Base-by-base conservation (phyloP, 2,888 invertebrate genomes). In the Villa cingulata region DNA sequence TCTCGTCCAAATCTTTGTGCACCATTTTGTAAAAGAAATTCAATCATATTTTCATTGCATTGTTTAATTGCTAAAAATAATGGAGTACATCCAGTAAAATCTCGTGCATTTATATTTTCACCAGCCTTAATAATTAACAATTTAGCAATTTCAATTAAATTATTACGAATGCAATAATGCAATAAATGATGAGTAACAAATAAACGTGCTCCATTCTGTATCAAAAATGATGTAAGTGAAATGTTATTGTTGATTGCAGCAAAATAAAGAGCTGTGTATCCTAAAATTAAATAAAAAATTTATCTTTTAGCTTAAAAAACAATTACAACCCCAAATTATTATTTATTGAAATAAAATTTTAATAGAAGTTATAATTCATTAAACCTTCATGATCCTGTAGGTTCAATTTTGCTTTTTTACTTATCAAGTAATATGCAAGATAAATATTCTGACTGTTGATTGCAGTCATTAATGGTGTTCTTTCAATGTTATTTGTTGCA, bases 1-100 rank as follows among this genome's bases (percentile, higher is more conserved):
- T 77, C 77, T 58, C 80, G 79, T 36, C 78, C 76, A 23, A 81
- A 70, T 54, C 78, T 45, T 46, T 50, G 73, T 14, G 80, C 80
- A n/a, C 80, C 80, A 52, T 75, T 72, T 17, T 68, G 62, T 44
- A 86, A 59, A 48, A 86, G 68, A 36, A 75, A 64, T 54, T 74
- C 72, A 12, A 80, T 75, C 53, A 81, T 71, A 16, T 71, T 63
- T 2, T 74, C 68, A 56, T 76, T 72, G 56, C 78, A 77, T 54
- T 75, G 74, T 73, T 78, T 79, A 18, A 85, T 81, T 12, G 84
- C 83, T 62, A 81, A 74, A 65, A 80, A 78, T 37, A 85, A 67
- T 6, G 84, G 80, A 1, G 85, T 83, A 51, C 77, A 77, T 2
- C 82, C 80, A 71, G 62, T 55, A 23, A 55, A 52, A 49, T 63